Evolutionary conservation across 1,140 invertebrate genomes (phyloP).

Genomic region (Listronotus oregonensis): DNA sequence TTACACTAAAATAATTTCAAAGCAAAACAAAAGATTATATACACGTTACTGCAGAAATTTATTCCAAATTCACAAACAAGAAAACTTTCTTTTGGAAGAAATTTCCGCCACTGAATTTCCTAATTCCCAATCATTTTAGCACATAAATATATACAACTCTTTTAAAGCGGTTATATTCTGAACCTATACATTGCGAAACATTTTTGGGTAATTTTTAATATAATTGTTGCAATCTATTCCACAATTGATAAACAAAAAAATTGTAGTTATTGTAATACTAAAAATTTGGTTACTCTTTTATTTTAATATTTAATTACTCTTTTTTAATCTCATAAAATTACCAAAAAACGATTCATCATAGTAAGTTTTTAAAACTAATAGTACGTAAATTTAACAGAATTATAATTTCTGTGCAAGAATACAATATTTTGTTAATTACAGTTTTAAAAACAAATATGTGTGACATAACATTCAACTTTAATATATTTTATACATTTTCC

Average conservation of each 20-base stretch:
- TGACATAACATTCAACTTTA: slow-evolving; percentile 11
- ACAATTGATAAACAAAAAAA: too few species aligned
- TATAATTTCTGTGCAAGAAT: slow-evolving; percentile 9
- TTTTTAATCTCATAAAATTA: background rate
- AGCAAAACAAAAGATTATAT: slow-evolving; percentile 30
- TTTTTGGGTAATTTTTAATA: slow-evolving; percentile 1
- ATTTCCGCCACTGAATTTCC: background rate
- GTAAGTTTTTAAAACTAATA: slow-evolving; percentile 17
- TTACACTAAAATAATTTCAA: slow-evolving; percentile 16
- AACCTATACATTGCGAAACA: slow-evolving; percentile 11
- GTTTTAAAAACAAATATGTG: slow-evolving; percentile 7
- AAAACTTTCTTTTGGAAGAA: background rate
- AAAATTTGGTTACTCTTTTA: too few species aligned
- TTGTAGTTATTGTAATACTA: too few species aligned
- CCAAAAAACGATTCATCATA: slow-evolving; percentile 3
- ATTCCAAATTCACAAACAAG: background rate
- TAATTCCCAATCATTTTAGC: slow-evolving; percentile 16
- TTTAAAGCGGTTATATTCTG: slow-evolving; percentile 29
- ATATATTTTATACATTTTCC: slow-evolving; percentile 8
- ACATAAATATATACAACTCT: slow-evolving; percentile 33
- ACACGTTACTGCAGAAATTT: slow-evolving; percentile 10
- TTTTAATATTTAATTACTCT: too few species aligned
- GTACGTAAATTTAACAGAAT: slow-evolving; percentile 23
- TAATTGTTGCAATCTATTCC: background rate
- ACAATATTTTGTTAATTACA: slow-evolving; percentile 11